Evolutionary conservation across 2,113 vertebrate species (phyloP).

Genomic region (Tetrao urogallus): DNA sequence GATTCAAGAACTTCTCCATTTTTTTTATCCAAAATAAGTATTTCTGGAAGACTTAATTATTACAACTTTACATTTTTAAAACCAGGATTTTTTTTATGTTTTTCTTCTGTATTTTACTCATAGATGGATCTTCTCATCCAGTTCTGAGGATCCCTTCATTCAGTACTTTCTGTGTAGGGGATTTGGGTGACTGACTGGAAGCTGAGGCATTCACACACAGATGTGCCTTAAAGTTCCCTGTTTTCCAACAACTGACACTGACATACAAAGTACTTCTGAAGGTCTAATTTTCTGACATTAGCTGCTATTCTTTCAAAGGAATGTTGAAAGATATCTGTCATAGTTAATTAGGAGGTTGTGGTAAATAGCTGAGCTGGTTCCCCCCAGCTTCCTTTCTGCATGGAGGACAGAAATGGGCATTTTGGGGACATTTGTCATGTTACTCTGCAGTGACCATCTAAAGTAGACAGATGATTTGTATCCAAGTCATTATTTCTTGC

Average conservation of each 20-base stretch:
- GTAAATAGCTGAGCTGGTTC: background rate
- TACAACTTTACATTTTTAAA: background rate
- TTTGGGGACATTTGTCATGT: background rate
- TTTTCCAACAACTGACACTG: background rate
- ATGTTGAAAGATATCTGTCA: background rate
- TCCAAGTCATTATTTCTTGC: background rate
- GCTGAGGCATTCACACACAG: background rate
- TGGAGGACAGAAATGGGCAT: background rate
- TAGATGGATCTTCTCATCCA: background rate
- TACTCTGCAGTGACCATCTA: background rate
- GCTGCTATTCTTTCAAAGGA: background rate
- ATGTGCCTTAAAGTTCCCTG: background rate
- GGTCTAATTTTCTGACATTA: background rate
- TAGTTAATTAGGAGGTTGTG: background rate
- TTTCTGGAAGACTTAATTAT: background rate
- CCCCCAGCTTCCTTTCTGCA: background rate
- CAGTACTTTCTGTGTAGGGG: background rate
- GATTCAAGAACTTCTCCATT: background rate
- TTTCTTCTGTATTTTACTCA: background rate
- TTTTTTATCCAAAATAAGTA: background rate
- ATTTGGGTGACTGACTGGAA: background rate
- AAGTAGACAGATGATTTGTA: background rate
- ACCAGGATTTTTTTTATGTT: background rate
- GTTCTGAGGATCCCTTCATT: background rate
- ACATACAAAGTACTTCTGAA: background rate